Evolutionary conservation across 2,797 vertebrate species (phyloP), one percentile per base, ranked within the genome.

Genomic region (Characodon lateralis): DNA sequence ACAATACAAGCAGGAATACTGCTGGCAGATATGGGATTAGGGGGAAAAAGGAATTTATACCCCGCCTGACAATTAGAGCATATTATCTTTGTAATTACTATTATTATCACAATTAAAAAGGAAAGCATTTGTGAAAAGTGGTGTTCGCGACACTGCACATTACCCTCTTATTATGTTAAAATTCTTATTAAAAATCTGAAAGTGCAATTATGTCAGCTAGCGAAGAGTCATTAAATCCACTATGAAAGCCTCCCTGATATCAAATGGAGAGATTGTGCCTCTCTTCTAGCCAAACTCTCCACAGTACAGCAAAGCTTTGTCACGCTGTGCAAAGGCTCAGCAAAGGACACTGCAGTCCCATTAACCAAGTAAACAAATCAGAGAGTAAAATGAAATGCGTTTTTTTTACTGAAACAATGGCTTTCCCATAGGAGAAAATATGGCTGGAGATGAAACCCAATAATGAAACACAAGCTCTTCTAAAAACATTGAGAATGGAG

Each of bases 71-170:
- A 95, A 95, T 96, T 95, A 95, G 88, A 88, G 90, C 84, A 91
- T 93, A 95, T 94, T 93, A 96, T 96, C 94, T 94, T 93, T 92
- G 91, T 95, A 95, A 96, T 95, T 95, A 94, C 87, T 89, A 92
- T 94, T 94, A 95, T 96, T 95, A 95, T 95, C 94, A 92, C 90
- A 84, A 89, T 88, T 94, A 91, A 90, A 94, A 94, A 95, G 90
- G 90, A 92, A 92, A 88, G 85, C 90, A 84, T 93, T 94, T 93
- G 88, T 93, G 89, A 94, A 92, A 94, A 93, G 85, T 88, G 79
- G 72, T 89, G 88, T 93, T 94, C 91, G 85, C 84, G 89, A 93
- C 89, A 89, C 87, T 87, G 90, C 89, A 92, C 91, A 94, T 93
- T 90, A 93, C 88, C 93, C 90, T 81, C 90, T 94, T 94, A 93